A percentile compares a stretch with the other conserved stretches of the same genome.
Evolutionary conservation across 1,140 invertebrate genomes (phyloP).

Genomic region (Drosophila rhopaloa): DNA sequence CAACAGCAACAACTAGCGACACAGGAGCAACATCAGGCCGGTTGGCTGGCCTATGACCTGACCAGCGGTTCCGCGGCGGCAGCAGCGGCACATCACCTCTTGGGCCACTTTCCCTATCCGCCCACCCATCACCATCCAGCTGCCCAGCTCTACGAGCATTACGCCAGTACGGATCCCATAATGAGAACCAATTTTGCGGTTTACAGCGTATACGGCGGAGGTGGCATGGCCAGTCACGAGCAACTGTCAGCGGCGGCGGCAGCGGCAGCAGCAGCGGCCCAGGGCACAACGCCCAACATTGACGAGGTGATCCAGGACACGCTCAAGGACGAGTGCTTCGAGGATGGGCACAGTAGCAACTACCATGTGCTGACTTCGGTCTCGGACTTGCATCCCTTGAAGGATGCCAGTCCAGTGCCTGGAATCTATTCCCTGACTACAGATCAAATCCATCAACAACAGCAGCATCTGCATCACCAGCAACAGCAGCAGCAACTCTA

Average conservation of each 20-base stretch:
- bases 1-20: conserved; percentile 41
- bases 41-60: conserved; percentile 62
- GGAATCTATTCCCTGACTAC: conserved; percentile 50
- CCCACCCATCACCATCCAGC: conserved; percentile 38
- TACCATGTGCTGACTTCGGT: conserved; percentile 77
- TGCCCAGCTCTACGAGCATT: conserved; percentile 57
- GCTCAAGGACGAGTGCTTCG: conserved; percentile 79
- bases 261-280: conserved; percentile 55
- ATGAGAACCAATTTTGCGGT: conserved; percentile 79
- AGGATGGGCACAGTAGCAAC: conserved; percentile 65
- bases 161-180: conserved; percentile 70
- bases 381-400: conserved; percentile 62
- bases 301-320: conserved; percentile 84
- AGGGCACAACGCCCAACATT: conserved; percentile 62
- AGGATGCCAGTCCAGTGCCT: conserved; percentile 58
- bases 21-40: conserved; percentile 25
- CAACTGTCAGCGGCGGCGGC: conserved; percentile 51
- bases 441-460: conserved; percentile 49
- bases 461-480: conserved; percentile 40
- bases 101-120: conserved; percentile 56
- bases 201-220: conserved; percentile 64
- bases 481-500: conserved; percentile 54
- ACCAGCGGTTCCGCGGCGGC: conserved; percentile 53
- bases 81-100: conserved; percentile 49
- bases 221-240: conserved; percentile 40